A percentile compares a stretch with the other conserved stretches of the same genome.
Evolutionary conservation across 2,113 vertebrate genomes (phyloP).

Genomic region (Rhombomys opimus): DNA sequence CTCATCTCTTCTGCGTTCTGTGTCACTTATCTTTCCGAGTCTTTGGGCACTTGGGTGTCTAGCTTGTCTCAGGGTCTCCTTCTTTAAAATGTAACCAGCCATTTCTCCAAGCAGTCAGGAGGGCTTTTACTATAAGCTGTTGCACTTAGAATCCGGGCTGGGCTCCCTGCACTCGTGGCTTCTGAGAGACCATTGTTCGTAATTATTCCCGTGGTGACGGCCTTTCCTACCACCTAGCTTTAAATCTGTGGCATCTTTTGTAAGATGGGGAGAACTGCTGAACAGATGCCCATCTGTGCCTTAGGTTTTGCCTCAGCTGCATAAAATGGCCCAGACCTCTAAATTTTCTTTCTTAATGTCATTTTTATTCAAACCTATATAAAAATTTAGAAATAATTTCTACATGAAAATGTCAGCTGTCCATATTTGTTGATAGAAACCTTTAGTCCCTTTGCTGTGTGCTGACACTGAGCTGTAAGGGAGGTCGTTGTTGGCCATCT

Average conservation of each 20-base stretch:
- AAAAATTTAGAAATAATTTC: background rate
- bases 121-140: background rate
- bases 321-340: background rate
- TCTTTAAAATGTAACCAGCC: background rate
- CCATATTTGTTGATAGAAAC: background rate
- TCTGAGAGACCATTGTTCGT: background rate
- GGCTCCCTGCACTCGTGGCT: background rate
- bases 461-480: background rate
- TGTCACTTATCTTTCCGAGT: background rate
- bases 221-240: background rate
- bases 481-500: background rate
- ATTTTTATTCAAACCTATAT: slow-evolving; percentile 1
- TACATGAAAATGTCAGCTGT: background rate
- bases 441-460: background rate
- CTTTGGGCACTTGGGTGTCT: background rate
- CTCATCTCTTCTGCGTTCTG: background rate
- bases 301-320: background rate
- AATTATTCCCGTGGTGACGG: background rate
- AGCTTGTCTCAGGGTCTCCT: background rate
- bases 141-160: background rate
- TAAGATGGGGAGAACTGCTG: background rate
- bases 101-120: slow-evolving; percentile 3
- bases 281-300: background rate
- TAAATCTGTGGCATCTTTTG: background rate
- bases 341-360: background rate